These are phyloP conservation scores for Marcusenius ussheri DNA, from an alignment of 2,113 vertebrate genomes.

Conservation along the genomic window DNA sequence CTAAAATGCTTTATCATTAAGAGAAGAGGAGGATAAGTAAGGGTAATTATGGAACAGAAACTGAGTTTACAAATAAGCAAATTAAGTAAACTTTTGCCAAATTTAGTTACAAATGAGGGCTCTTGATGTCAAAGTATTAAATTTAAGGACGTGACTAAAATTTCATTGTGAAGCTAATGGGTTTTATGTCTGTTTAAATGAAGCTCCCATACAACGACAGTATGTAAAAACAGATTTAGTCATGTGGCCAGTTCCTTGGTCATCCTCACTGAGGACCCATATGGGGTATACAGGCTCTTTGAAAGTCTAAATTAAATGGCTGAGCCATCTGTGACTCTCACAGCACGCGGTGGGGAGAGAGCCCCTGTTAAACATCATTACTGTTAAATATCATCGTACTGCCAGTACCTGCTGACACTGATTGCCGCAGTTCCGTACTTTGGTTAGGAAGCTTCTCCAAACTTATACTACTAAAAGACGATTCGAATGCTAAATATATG, in stretches of 20 bases:
- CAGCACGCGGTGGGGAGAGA: neutral
- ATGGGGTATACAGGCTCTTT: neutral
- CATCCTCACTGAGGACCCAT: neutral
- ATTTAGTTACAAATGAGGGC: neutral
- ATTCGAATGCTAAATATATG: neutral
- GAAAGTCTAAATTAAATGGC: neutral
- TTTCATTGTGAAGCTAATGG: neutral
- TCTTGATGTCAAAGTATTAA: neutral
- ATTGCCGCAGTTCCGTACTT: neutral
- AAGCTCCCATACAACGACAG: neutral
- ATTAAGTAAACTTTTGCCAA: neutral
- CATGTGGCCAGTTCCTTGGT: neutral
- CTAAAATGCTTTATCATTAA: neutral
- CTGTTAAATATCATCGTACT: neutral
- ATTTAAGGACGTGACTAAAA: neutral
- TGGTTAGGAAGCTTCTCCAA: neutral
- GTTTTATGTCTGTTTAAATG: neutral
- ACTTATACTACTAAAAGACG: neutral
- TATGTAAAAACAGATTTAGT: neutral
- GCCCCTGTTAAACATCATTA: neutral
- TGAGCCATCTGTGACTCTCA: neutral
- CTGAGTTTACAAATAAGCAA: neutral
- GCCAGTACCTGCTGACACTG: neutral
- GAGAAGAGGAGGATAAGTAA: neutral
- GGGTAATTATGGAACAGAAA: neutral